Conservation (phyloP, 2,113 vertebrate species). For the Corythornis cristatus region DNA sequence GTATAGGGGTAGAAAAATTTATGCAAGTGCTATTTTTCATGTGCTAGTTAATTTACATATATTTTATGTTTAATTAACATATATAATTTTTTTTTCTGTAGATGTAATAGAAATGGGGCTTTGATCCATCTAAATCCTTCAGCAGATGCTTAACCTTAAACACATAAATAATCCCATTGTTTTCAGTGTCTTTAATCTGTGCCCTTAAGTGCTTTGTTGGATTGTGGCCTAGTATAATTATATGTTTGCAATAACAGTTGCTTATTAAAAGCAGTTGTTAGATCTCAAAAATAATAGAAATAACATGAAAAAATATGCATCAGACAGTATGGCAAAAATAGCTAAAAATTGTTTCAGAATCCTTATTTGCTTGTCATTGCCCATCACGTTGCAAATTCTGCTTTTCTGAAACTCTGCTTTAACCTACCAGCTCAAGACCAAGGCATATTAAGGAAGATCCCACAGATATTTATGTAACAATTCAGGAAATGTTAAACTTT, state of each 20-base stretch:
- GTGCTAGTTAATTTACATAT: slow-evolving; percentile 52
- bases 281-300: slow-evolving; percentile 64
- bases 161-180: slow-evolving; percentile 68
- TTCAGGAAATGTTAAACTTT: not conserved
- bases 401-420: not conserved
- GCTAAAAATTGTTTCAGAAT: not conserved
- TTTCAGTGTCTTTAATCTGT: slow-evolving; percentile 69
- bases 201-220: slow-evolving; percentile 69
- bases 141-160: slow-evolving; percentile 72
- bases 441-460: not conserved
- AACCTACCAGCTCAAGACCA: not conserved
- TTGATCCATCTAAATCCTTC: slow-evolving; percentile 60
- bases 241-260: slow-evolving; percentile 66
- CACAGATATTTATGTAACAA: not conserved
- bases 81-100: slow-evolving; percentile 51
- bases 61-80: slow-evolving; percentile 66
- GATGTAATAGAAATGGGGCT: slow-evolving; percentile 45
- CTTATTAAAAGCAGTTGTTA: slow-evolving; percentile 68
- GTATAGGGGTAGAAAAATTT: slow-evolving; percentile 38
- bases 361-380: not conserved
- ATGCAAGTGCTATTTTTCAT: slow-evolving; percentile 50
- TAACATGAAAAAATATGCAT: slow-evolving; percentile 33
- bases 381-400: not conserved
- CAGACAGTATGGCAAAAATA: slow-evolving; percentile 10
- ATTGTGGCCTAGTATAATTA: slow-evolving; percentile 70